These are phyloP conservation scores for Bujurquina vittata DNA, from an alignment of 2,113 vertebrate species.

Conservation along the genomic window DNA sequence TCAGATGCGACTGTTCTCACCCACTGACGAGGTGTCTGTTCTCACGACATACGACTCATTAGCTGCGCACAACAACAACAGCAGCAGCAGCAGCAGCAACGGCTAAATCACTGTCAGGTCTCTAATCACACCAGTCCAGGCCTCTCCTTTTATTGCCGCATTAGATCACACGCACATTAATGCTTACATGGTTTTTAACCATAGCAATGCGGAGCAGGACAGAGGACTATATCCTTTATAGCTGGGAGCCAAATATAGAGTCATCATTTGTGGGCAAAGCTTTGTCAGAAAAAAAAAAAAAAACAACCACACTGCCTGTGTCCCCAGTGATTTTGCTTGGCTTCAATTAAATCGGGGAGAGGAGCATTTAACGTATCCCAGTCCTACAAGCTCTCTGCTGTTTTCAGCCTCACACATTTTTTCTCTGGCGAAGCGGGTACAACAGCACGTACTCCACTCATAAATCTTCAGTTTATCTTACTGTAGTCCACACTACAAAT, in stretches of 20 bases:
- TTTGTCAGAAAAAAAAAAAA: constrained; percentile 15
- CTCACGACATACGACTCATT: background rate
- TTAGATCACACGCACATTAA: background rate
- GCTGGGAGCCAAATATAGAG: constrained; percentile 29
- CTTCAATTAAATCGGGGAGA: constrained; percentile 53
- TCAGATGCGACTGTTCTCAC: constrained; percentile 11
- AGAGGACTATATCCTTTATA: background rate
- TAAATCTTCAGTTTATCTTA: constrained; percentile 48
- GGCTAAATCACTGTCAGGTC: background rate
- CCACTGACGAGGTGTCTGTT: constrained; percentile 2
- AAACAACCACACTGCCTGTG: constrained; percentile 18
- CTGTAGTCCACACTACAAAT: constrained; percentile 11
- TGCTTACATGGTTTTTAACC: constrained; percentile 1
- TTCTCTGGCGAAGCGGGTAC: constrained; percentile 8
- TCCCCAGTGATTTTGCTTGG: constrained; percentile 41
- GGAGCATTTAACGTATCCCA: constrained; percentile 30
- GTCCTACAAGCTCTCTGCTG: background rate
- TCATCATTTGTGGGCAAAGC: constrained; percentile 44
- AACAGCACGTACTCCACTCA: constrained; percentile 7
- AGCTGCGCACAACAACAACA: background rate
- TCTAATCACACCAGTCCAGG: background rate
- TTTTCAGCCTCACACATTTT: constrained; percentile 36
- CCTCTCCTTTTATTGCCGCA: background rate
- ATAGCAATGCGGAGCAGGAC: background rate
- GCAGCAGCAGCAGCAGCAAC: background rate